Evolutionary conservation across 1,140 invertebrate species (phyloP).

Genomic region (Linepithema humile): DNA sequence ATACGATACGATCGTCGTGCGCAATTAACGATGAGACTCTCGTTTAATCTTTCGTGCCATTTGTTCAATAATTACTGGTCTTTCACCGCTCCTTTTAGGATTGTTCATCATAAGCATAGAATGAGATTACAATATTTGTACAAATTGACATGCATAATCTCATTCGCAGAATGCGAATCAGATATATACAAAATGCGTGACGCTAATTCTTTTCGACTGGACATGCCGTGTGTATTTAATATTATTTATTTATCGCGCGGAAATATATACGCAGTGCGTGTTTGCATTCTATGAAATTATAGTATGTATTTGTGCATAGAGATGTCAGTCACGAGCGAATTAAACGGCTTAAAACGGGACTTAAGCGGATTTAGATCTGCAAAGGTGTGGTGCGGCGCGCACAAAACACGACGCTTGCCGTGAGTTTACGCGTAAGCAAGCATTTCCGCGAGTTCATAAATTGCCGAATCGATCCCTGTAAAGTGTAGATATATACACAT

Average conservation of each 20-base stretch:
- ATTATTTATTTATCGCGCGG: constrained; percentile 49
- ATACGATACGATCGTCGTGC: background rate
- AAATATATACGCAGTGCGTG: background rate
- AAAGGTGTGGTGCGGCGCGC: constrained; percentile 7
- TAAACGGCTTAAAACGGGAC: constrained; percentile 43
- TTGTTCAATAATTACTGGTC: background rate
- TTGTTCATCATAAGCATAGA: background rate
- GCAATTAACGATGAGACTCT: constrained; percentile 2
- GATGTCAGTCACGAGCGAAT: constrained; percentile 44
- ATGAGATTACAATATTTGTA: background rate
- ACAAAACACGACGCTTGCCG: constrained; percentile 2
- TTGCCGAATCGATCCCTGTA: constrained; percentile 43
- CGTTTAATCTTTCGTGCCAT: background rate
- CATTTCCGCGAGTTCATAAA: constrained; percentile 55
- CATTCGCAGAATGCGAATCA: background rate
- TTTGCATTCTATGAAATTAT: constrained; percentile 28
- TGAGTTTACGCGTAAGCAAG: constrained; percentile 29
- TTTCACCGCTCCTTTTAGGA: no score
- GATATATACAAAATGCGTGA: background rate
- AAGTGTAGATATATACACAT: constrained; percentile 43
- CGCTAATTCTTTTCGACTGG: constrained; percentile 16
- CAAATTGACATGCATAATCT: background rate
- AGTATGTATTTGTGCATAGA: constrained; percentile 22
- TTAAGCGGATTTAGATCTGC: constrained; percentile 50
- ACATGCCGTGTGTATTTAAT: constrained; percentile 17